Base-by-base conservation (phyloP, 2,888 invertebrate genomes). In the Pandemis heparana region DNA sequence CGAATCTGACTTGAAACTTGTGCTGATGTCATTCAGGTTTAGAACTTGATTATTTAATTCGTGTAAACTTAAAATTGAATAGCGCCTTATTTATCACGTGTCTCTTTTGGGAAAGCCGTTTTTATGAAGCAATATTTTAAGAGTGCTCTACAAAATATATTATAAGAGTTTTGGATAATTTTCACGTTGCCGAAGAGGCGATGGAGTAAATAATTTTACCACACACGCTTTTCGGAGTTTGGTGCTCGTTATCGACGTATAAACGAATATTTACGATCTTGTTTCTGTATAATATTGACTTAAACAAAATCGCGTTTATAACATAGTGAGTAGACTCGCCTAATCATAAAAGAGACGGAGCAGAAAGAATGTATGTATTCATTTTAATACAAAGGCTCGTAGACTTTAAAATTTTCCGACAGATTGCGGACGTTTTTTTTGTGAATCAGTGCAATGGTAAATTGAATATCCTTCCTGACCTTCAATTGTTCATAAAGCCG, bases 391-490 rank as follows among this genome's bases (percentile, higher is more conserved):
- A 63, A 63, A 64, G 0, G 18, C 10, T 51, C 23, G 60, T 51
- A 53, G 14, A n/a, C 16, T 16, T 38, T 39, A 68, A 48, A 59
- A n/a, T 48, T 51, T 48, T 10, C 51, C 18, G 65, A 53, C 39
- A 51, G 53, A 56, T 43, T 8, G 18, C 9, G 18, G 48, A n/a
- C 48, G 12, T 56, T 88, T 90, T 89, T 88, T 88, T 87, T 86
- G 84, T 86, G 87, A 90, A 86, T 90, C 89, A 87, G 87, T 83
- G 87, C 85, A 83, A 84, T 85, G 82, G 85, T 89, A 88, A 91
- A 92, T 91, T 91, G 89, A 91, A 91, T 90, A 91, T 88, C 85
- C 85, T 85, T 81, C 84, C 81, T 90, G 88, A 89, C 88, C 89
- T 89, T 89, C 89, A 89, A 85, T 90, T 90, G 89, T 87, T 89